These are phyloP conservation scores for Pempheris klunzingeri DNA, from an alignment of 2,797 vertebrate species.

Conservation along the genomic window DNA sequence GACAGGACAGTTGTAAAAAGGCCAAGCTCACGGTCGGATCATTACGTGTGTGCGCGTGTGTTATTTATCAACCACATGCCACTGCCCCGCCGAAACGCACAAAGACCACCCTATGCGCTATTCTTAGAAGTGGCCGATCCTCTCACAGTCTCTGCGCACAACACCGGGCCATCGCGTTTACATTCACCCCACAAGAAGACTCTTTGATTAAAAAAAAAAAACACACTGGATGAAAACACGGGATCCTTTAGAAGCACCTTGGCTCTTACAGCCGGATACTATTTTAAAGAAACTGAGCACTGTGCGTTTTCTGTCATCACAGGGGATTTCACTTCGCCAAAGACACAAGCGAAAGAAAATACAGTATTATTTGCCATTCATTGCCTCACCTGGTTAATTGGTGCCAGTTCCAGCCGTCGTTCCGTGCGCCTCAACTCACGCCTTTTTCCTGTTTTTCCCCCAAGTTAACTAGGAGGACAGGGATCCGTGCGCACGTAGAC, in stretches of 20 bases:
- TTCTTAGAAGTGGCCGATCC: conserved; percentile 83
- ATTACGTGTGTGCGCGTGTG: conserved; percentile 41
- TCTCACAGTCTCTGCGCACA: conserved; percentile 65
- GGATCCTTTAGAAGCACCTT: conserved; percentile 24
- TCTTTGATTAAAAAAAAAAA: neutral
- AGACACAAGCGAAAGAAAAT: conserved; percentile 37
- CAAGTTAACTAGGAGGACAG: conserved; percentile 70
- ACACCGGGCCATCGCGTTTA: conserved; percentile 40
- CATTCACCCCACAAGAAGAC: conserved; percentile 12
- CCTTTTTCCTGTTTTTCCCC: conserved; percentile 53
- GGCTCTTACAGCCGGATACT: neutral
- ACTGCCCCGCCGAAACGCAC: conserved; percentile 83
- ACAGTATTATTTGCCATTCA: conserved; percentile 25
- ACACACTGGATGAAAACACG: neutral
- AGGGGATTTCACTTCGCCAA: conserved; percentile 33
- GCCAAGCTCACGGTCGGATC: conserved; percentile 72
- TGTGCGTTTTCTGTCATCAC: conserved; percentile 23
- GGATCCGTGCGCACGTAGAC: conserved; percentile 69
- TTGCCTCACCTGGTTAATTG: conserved; percentile 77
- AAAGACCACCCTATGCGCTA: conserved; percentile 86
- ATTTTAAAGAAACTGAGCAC: neutral
- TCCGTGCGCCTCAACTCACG: conserved; percentile 56
- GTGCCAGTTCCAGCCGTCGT: conserved; percentile 60
- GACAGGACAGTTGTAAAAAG: conserved; percentile 57
- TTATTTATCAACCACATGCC: conserved; percentile 85